Base-by-base conservation (phyloP, 2,797 vertebrate genomes). In the Spatula versicolor region DNA sequence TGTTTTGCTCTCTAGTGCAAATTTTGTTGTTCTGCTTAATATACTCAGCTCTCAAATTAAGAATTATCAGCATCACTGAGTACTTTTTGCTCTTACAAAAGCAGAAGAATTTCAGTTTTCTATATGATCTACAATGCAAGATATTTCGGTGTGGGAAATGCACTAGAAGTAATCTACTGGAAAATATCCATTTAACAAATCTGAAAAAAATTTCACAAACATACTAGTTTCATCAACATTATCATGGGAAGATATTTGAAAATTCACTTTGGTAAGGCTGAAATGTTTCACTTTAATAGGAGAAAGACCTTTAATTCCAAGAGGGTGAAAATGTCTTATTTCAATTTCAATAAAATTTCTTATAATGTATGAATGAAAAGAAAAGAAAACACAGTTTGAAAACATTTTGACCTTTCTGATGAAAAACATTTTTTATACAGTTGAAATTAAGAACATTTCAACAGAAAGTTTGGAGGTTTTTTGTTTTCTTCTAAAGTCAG, bases 301-400 rank as follows among this genome's bases (percentile, higher is more conserved):
- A 88, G 91, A 85, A 82, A 11, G 23, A 75, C 52, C 55, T 93
- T 72, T 71, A 39, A 82, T 76, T 95, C 35, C 81, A 82, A 84
- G 78, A 82, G 31, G 23, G 39, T 84, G 25, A 84, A 67, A 79
- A 88, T 52, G 9, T 71, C 90, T 88, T 31, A 75, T 90, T 91
- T 93, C 10, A 21, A 63, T 91, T 86, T 85, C 66, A 59, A 2
- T 58, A 50, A 74, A n/a, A 74, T 78, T 92, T 76, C 63, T 79
- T 77, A 69, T 9, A 80, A 55, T 78, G 48, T 33, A 71, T 54
- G 35, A 86, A 90, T 86, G 54, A 91, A 94, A 90, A 90, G 69
- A 74, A 83, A 79, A 73, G n/a, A n/a, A 92, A 89, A 85, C 73
- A 72, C 46, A 50, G 9, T 28, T 19, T 78, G 82, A 90, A 87